Base-by-base conservation (phyloP, 1,140 invertebrate species). In the Fopius arisanus region DNA sequence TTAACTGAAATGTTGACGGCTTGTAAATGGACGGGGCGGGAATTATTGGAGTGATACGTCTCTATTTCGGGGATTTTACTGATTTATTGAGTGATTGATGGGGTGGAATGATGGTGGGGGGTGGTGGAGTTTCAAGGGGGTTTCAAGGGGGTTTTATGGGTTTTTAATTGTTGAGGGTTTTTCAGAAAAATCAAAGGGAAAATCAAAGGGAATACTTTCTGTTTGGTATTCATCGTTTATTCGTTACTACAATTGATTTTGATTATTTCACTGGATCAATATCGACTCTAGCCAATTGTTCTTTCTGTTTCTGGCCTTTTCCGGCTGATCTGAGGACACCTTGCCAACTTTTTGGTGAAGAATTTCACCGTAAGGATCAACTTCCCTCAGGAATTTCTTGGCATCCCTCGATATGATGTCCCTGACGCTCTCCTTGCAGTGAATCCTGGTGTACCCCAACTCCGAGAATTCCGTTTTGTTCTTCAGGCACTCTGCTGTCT, bases 401-500 rank as follows among this genome's bases (percentile, higher is more conserved):
- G 54, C 21, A 26, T 59, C 54, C 21, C 21, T 59, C 19, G 54
- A 59, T 4, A 59, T 59, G 19, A 59, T 59, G 23, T 59, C 54
- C 19, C 54, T 59, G 54, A 59, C 12, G 19, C 9, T 26, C 3
- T 59, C 54, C 19, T 19, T 23, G 54, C 23, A 59, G 54, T 59
- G 23, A 3, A 59, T 21, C 54, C 23, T n/a, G 1, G 23, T 59
- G 23, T 59, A 59, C 14, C 54, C 54, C 21, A 59, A 26, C 10
- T 12, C 54, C 3, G 54, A 59, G 14, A 26, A 51, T 19, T 33
- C 51, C 69, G 2, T 70, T 9, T 12, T n/a, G 9, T 29, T 48
- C 3, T 74, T 70, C 31, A 78, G 79, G 29, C 80, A 81, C 23
- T 78, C 68, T 5, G 74, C 2, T 2, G 79, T 72, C 65, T 80